phyloP scores from a whole-genome alignment of 1,140 invertebrate species.

The Drosophila santomea region DNA sequence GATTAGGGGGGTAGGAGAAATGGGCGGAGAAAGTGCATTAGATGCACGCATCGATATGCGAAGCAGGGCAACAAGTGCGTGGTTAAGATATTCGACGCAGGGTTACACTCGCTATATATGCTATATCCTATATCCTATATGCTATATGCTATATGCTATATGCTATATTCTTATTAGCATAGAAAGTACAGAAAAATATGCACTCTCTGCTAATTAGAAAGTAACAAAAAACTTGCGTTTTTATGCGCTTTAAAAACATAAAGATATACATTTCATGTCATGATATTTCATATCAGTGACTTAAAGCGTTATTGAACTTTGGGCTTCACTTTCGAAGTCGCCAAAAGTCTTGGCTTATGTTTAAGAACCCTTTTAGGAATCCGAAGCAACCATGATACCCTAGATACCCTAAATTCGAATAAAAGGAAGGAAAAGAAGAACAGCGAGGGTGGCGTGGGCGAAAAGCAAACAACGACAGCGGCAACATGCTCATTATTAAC shows the following conservation, averaged over 20 bases:
- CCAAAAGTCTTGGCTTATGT: too few species aligned
- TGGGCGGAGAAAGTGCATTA: constrained; percentile 11
- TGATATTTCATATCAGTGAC: background rate
- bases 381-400: background rate
- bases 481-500: constrained; percentile 83
- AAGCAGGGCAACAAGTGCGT: constrained; percentile 66
- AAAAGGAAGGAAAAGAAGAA: background rate
- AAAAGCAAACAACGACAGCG: constrained; percentile 74
- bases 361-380: background rate
- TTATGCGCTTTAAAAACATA: too few species aligned
- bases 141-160: too few species aligned
- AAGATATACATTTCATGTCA: background rate
- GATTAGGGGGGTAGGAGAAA: background rate
- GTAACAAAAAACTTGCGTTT: background rate
- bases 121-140: too few species aligned
- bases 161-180: too few species aligned
- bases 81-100: background rate
- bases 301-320: too few species aligned
- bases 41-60: constrained; percentile 38
- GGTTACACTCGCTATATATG: too few species aligned
- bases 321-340: too few species aligned
- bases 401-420: background rate
- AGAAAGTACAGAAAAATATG: too few species aligned
- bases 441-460: background rate
- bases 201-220: background rate